phyloP scores from a whole-genome alignment of 2,113 vertebrate species.

The Zosterops lateralis region DNA sequence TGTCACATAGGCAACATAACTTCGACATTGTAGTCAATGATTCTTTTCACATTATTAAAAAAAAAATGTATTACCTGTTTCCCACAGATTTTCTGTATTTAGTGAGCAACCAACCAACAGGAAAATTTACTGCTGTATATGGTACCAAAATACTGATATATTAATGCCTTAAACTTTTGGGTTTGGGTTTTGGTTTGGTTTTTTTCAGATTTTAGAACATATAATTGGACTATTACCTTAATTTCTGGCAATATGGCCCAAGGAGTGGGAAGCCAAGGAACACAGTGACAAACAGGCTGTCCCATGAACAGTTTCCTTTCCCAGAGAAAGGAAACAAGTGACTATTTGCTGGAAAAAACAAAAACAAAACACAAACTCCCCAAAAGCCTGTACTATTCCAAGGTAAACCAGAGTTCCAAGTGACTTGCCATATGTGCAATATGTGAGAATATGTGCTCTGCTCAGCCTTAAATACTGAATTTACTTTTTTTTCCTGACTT shows the following conservation, averaged over 20 bases:
- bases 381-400: accelerated
- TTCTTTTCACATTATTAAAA: neutral
- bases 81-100: neutral
- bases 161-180: neutral
- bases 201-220: neutral
- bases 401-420: neutral
- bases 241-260: neutral
- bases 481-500: neutral
- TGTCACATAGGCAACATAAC: neutral
- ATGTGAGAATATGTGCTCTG: neutral
- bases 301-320: too few relatives aligned
- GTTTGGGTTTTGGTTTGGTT: neutral
- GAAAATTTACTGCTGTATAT: neutral
- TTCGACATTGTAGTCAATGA: neutral
- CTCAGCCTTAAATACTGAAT: neutral
- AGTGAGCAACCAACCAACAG: neutral
- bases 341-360: neutral
- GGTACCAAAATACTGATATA: neutral
- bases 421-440: too few relatives aligned
- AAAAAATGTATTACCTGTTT: neutral
- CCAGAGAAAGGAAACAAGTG: neutral
- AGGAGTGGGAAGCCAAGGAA: neutral
- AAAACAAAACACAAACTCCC: neutral
- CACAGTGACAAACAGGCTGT: neutral
- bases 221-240: neutral